Base-by-base conservation (phyloP, 2,888 invertebrate species). In the Campaea margaritaria region DNA sequence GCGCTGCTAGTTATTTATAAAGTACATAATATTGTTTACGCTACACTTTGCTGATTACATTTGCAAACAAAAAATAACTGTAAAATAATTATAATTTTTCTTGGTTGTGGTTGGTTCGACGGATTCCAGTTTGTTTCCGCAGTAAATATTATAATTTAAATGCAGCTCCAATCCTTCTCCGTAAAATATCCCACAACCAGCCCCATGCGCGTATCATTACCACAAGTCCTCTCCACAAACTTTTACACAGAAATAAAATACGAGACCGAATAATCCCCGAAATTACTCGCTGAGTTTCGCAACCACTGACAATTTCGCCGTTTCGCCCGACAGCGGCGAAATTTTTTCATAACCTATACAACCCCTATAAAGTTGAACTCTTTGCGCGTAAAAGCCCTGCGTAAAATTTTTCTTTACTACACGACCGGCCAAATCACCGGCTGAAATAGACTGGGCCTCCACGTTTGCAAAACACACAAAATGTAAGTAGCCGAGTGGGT, bases 361-460 rank as follows among this genome's bases (percentile, higher is more conserved):
- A 69, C 68, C 73, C 59, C 63, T 67, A 77, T 80, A 82, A 83
- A 80, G 68, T 75, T 77, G 73, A 79, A 78, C 76, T 74, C 73
- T 71, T 70, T 69, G 69, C 69, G 68, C 73, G 75, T 77, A 79
- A 61, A 78, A 75, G 67, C 66, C 65, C 69, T 74, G 61, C 72
- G 78, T 79, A 77, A 80, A 75, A 75, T 74, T 78, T 79, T 79
- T 81, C 79, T 80, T 79, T 75, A 72, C 74, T 65, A 67, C 70
- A 64, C 70, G 63, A 57, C 67, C 66, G 64, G 59, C 72, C 67
- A 65, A 74, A 76, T 74, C 74, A 71, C 67, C 65, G 65, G 50
- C 21, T 47, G 55, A 43, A 60, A 60, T 60, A 60, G 55, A 60
- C 54, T 51, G 42, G 54, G 55, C 50, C 31, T 14, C 49, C 12